These are phyloP conservation scores for Hypsibius dujardini DNA, from an alignment of 1,140 invertebrate genomes.

Conservation along the genomic window DNA sequence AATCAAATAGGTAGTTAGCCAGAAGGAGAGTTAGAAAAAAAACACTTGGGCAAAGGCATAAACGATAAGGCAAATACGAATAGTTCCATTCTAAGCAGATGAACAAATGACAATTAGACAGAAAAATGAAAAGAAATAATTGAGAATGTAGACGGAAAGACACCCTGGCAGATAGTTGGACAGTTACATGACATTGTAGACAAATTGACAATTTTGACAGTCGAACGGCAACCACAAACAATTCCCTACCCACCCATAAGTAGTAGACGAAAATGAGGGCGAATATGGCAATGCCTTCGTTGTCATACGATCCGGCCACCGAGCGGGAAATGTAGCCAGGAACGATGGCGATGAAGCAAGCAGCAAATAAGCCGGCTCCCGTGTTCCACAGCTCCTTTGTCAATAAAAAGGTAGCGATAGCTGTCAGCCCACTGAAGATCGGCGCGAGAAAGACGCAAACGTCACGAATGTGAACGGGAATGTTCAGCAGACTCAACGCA, in stretches of 20 bases:
- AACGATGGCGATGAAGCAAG: slow-evolving; percentile 96
- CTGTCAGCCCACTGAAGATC: slow-evolving; percentile 90
- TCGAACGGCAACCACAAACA: not conserved
- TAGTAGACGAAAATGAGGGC: slow-evolving; percentile 97
- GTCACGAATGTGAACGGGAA: slow-evolving; percentile 92
- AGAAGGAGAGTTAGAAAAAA: no score
- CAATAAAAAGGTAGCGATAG: slow-evolving; percentile 86
- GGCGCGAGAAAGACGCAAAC: slow-evolving; percentile 98
- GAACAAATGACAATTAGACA: no score
- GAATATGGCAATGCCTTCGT: slow-evolving; percentile 99
- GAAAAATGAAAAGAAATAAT: no score
- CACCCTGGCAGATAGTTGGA: no score
- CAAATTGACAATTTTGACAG: no score
- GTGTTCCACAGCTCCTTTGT: slow-evolving; percentile 94
- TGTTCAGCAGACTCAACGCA: slow-evolving; percentile 71
- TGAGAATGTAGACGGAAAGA: no score
- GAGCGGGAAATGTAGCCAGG: slow-evolving; percentile 96
- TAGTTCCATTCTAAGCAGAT: no score
- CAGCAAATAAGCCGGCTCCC: slow-evolving; percentile 90
- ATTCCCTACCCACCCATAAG: slow-evolving; percentile 51
- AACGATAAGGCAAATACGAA: no score
- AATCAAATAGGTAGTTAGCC: no score
- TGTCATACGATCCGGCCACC: slow-evolving; percentile 98
- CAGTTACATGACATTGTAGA: no score
- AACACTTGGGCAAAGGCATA: no score